phyloP scores from a whole-genome alignment of 1,140 invertebrate genomes.

The Cotesia typhae region DNA sequence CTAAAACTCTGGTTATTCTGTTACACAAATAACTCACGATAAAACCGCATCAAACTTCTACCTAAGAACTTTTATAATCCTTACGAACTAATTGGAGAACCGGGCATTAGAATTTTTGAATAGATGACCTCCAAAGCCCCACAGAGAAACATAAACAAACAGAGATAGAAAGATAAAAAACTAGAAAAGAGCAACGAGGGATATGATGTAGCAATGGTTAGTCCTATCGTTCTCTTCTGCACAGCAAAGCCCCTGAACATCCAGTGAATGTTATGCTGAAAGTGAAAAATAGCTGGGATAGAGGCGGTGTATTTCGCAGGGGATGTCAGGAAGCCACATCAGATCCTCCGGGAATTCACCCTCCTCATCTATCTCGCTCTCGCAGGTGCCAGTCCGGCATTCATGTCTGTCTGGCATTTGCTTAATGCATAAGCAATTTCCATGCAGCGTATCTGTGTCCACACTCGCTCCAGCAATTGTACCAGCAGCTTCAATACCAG shows the following conservation, averaged over 20 bases:
- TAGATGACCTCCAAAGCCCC: no score
- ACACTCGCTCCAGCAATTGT: neutral
- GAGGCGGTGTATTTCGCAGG: constrained; percentile 21
- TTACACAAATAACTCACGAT: constrained; percentile 17
- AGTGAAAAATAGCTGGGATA: constrained; percentile 29
- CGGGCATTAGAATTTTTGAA: no score
- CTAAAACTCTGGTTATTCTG: constrained; percentile 18
- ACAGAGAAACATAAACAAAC: no score
- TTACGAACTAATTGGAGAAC: no score
- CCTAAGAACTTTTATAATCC: no score
- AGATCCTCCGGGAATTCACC: constrained; percentile 28
- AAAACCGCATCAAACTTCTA: no score
- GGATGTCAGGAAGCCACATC: constrained; percentile 23
- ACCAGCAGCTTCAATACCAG: no score
- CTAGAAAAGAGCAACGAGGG: no score
- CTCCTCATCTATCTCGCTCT: constrained; percentile 20
- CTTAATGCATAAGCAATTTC: constrained; percentile 64
- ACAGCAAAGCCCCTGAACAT: neutral
- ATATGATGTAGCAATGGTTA: no score
- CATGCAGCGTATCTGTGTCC: constrained; percentile 43
- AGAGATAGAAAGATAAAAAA: no score
- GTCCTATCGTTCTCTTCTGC: no score
- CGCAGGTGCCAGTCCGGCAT: constrained; percentile 25
- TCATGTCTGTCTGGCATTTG: constrained; percentile 58
- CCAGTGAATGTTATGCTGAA: neutral